A percentile compares a stretch with the other conserved stretches of the same genome.
Conservation (phyloP, 2,888 invertebrate genomes). For the Chloroclystis v-ata region DNA sequence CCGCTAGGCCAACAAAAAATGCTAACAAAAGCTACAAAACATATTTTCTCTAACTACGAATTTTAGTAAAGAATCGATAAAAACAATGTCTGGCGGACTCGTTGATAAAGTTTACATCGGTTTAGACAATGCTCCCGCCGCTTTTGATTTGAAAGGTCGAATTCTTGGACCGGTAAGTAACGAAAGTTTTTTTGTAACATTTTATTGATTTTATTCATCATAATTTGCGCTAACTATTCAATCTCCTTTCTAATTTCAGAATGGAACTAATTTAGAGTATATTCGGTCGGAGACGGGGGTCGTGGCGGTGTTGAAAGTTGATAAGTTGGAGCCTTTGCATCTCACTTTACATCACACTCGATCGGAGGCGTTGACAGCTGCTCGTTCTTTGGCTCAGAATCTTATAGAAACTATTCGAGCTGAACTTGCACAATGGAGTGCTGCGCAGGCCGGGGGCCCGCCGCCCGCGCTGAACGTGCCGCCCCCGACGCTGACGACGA, state of each 20-base stretch:
- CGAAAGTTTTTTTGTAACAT: background rate
- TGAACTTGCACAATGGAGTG: slow-evolving; percentile 65
- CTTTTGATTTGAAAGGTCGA: slow-evolving; percentile 86
- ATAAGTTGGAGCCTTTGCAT: slow-evolving; percentile 85
- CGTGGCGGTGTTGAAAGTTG: slow-evolving; percentile 83
- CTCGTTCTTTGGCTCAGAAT: slow-evolving; percentile 85
- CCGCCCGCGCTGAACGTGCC: slow-evolving; percentile 61
- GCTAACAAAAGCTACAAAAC: slow-evolving; percentile 37
- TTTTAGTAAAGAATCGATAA: slow-evolving; percentile 28
- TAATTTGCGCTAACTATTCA: background rate
- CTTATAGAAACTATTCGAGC: slow-evolving; percentile 87
- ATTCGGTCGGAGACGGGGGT: slow-evolving; percentile 88
- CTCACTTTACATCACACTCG: slow-evolving; percentile 86
- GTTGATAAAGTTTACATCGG: slow-evolving; percentile 87
- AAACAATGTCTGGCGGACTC: slow-evolving; percentile 68
- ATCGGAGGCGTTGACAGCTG: slow-evolving; percentile 82
- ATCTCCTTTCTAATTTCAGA: slow-evolving; percentile 50
- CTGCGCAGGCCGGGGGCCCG: slow-evolving; percentile 63
- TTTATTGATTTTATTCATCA: background rate
- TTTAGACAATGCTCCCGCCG: slow-evolving; percentile 85
- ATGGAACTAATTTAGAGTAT: slow-evolving; percentile 85
- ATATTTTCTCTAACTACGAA: slow-evolving; percentile 28
- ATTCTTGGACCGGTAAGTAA: slow-evolving; percentile 80
- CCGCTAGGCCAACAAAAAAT: slow-evolving; percentile 41
- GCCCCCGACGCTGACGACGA: slow-evolving; percentile 59